These are phyloP conservation scores for Cataglyphis livida DNA, from an alignment of 2,888 invertebrate species.

Conservation along the genomic window DNA sequence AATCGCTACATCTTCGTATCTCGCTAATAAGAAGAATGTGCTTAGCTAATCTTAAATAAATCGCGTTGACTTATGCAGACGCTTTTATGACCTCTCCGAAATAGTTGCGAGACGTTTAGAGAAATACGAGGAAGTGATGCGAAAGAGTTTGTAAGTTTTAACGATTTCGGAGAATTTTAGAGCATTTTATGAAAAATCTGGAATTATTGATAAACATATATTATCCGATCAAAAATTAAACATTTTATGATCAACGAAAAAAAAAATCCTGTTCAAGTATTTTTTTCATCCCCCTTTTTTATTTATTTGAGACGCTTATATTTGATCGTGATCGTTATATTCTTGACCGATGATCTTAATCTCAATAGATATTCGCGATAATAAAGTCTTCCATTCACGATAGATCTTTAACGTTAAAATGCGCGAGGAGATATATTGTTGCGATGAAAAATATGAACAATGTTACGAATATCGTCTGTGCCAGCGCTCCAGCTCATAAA, in stretches of 20 bases:
- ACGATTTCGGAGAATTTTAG: not conserved
- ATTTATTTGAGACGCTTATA: not conserved
- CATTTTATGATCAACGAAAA: not conserved
- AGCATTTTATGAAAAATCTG: not conserved
- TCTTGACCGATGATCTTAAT: conserved; percentile 1
- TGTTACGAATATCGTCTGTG: not conserved
- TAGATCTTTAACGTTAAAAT: not conserved
- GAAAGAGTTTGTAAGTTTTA: not conserved
- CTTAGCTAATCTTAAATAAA: conserved; percentile 23
- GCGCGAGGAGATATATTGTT: not conserved
- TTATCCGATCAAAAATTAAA: not conserved
- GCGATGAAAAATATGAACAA: conserved; percentile 5
- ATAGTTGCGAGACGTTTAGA: not conserved
- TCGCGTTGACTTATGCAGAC: conserved; percentile 5
- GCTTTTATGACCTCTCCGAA: not conserved
- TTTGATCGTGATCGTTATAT: not conserved
- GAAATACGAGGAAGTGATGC: not conserved
- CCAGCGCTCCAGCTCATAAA: not conserved
- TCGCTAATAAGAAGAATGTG: conserved; percentile 1
- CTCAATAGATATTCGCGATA: not conserved
- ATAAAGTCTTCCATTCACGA: not conserved
- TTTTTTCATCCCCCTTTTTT: not conserved
- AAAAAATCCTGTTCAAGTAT: not conserved
- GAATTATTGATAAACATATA: not conserved
- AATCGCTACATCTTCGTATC: not conserved